These are phyloP conservation scores for Ectemnius lituratus DNA, from an alignment of 2,888 invertebrate genomes.

Conservation along the genomic window DNA sequence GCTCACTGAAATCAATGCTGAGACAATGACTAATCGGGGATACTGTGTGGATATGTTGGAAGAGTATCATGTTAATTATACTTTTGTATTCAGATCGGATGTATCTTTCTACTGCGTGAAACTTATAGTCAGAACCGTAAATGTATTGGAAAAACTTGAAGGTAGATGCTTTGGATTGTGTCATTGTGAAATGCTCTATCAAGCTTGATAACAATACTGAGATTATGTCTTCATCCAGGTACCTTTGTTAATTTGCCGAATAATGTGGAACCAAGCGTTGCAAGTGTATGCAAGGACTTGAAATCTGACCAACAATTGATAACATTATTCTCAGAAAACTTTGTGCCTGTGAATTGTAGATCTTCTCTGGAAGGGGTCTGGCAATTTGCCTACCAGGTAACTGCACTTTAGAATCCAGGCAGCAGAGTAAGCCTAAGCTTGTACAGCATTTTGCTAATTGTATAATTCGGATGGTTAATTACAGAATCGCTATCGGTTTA, in stretches of 20 bases:
- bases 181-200: neutral
- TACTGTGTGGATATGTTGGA: conserved; percentile 86
- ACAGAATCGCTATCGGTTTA: conserved; percentile 91
- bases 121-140: conserved; percentile 90
- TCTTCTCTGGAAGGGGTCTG: conserved; percentile 97
- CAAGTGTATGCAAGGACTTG: conserved; percentile 87
- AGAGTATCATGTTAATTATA: conserved; percentile 89
- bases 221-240: conserved; percentile 75
- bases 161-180: conserved; percentile 79
- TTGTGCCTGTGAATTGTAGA: conserved; percentile 92
- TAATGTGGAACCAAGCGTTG: conserved; percentile 84
- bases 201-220: neutral
- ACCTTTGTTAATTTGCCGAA: conserved; percentile 86
- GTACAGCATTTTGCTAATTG: neutral
- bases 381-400: conserved; percentile 92
- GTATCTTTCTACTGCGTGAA: conserved; percentile 92
- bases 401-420: too few species aligned
- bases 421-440: too few species aligned
- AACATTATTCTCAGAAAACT: conserved; percentile 93
- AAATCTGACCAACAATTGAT: conserved; percentile 89
- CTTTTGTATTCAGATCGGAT: conserved; percentile 86
- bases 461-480: conserved; percentile 47
- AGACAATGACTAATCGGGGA: conserved; percentile 87
- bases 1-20: conserved; percentile 89
- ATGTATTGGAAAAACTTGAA: conserved; percentile 93